These are phyloP conservation scores for Drosophila merina DNA, from an alignment of 2,888 invertebrate genomes.

Conservation along the genomic window DNA sequence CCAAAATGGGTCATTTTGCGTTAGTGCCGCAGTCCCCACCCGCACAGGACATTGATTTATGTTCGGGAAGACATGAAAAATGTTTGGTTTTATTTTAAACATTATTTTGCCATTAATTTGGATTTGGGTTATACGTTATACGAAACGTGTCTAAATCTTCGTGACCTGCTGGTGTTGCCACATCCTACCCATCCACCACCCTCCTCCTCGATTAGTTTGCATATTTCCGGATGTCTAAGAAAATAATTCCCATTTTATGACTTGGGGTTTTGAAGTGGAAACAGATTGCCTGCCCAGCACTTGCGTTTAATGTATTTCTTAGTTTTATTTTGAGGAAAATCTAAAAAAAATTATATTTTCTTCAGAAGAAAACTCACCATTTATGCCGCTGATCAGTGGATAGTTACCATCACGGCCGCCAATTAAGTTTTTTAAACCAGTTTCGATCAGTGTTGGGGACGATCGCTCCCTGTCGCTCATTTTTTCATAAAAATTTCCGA, in stretches of 20 bases:
- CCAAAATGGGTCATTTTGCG: conserved; percentile 20
- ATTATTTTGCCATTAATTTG: conserved; percentile 47
- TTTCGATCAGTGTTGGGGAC: conserved; percentile 94
- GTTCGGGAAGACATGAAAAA: conserved; percentile 31
- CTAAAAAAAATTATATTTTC: background rate
- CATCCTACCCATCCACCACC: background rate
- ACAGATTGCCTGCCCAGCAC: conserved; percentile 35
- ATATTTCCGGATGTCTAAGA: conserved; percentile 40
- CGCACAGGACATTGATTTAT: conserved; percentile 41
- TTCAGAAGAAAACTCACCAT: conserved; percentile 83
- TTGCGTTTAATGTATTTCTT: conserved; percentile 21
- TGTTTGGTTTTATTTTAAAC: conserved; percentile 38
- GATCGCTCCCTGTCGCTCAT: conserved; percentile 96
- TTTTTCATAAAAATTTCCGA: conserved; percentile 83
- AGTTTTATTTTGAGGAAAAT: background rate
- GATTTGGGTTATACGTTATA: conserved; percentile 24
- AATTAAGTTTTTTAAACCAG: conserved; percentile 92
- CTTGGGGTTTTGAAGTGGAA: conserved; percentile 24
- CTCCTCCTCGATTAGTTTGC: conserved; percentile 13
- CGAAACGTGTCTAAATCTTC: conserved; percentile 24
- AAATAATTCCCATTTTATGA: conserved; percentile 37
- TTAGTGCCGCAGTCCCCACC: background rate
- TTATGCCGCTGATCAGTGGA: conserved; percentile 91
- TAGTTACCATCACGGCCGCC: conserved; percentile 91
- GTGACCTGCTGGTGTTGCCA: conserved; percentile 5